phyloP scores from a whole-genome alignment of 2,113 vertebrate species.

The Numenius arquata region DNA sequence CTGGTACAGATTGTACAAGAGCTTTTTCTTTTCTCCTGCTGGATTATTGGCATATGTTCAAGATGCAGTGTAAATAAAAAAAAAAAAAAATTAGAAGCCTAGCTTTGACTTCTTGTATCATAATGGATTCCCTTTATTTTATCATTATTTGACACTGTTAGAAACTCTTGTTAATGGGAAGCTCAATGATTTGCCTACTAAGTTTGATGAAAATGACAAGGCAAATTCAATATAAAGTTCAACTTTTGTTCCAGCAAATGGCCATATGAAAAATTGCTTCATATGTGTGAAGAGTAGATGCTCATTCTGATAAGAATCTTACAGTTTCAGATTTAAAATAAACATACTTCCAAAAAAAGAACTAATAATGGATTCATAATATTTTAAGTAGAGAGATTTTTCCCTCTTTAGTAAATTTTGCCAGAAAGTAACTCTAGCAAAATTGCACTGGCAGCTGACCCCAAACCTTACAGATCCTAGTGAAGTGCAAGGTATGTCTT shows the following conservation, averaged over 20 bases:
- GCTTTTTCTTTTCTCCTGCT: constrained; percentile 42
- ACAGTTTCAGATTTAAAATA: background rate
- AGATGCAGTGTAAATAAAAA: constrained; percentile 57
- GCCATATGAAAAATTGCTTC: background rate
- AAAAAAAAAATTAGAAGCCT: constrained; percentile 53
- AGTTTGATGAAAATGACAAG: background rate
- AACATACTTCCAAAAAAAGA: background rate
- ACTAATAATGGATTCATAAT: background rate
- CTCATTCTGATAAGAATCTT: background rate
- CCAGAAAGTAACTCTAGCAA: background rate
- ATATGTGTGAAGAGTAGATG: background rate
- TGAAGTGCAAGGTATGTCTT: background rate
- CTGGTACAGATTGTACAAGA: background rate
- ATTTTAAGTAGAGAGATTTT: background rate
- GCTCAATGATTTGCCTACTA: background rate
- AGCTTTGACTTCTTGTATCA: constrained; percentile 28
- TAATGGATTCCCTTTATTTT: background rate
- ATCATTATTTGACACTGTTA: background rate
- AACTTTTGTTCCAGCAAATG: background rate
- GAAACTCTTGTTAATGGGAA: background rate
- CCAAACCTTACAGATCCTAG: background rate
- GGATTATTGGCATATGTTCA: constrained; percentile 53
- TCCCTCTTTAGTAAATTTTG: background rate
- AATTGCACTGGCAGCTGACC: background rate
- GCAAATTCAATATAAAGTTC: background rate